These are phyloP conservation scores for Sminthurinus signatus DNA, from an alignment of 1,140 invertebrate genomes.

Conservation along the genomic window DNA sequence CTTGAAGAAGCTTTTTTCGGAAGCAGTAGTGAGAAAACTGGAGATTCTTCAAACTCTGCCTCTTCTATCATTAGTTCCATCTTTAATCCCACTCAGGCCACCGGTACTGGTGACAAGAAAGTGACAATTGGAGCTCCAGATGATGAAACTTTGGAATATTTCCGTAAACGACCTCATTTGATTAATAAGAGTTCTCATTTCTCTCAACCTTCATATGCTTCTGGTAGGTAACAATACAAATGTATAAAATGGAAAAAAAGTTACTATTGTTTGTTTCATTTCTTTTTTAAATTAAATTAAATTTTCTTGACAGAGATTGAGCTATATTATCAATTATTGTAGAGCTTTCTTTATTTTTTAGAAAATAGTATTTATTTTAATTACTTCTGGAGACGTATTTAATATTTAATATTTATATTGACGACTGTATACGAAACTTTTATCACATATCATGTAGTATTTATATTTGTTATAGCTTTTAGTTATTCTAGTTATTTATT, in stretches of 20 bases:
- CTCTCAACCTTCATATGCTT: slow-evolving; percentile 17
- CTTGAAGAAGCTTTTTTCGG: neutral
- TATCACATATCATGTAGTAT: no score
- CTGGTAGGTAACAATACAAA: slow-evolving; percentile 15
- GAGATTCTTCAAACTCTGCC: neutral
- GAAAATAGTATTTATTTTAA: neutral
- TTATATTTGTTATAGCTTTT: no score
- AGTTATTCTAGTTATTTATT: no score
- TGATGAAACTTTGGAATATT: slow-evolving; percentile 38
- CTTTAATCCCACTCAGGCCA: neutral
- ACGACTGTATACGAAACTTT: no score
- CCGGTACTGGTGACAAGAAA: neutral
- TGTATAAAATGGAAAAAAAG: neutral
- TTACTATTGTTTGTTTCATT: neutral
- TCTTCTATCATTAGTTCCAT: neutral
- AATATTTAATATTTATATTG: no score
- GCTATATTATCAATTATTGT: neutral
- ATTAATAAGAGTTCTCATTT: slow-evolving; percentile 13
- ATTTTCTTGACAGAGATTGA: no score
- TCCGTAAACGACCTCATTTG: slow-evolving; percentile 38
- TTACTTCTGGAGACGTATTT: no score
- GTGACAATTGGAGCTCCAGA: slow-evolving; percentile 8
- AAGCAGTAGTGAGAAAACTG: neutral
- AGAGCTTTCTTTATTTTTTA: neutral
- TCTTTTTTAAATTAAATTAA: slow-evolving; percentile 7